A percentile compares a stretch with the other conserved stretches of the same genome.
These are phyloP conservation scores for Hippocampus barbouri DNA, from an alignment of 2,113 vertebrate species.

Conservation along the genomic window DNA sequence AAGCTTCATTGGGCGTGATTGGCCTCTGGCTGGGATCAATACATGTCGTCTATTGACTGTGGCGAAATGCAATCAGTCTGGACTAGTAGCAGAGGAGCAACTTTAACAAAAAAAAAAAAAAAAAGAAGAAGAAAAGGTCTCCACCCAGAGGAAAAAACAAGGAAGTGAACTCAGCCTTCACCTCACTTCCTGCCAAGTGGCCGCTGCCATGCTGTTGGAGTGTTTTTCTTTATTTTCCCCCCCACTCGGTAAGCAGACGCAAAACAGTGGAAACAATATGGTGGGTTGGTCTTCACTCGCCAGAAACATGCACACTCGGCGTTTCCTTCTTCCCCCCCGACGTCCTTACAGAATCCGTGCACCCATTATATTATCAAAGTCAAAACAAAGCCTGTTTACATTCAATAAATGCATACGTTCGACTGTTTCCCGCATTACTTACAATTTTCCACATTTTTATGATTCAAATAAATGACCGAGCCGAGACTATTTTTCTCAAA, in stretches of 20 bases:
- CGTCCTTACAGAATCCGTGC: not conserved
- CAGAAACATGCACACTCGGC: not conserved
- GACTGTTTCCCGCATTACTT: not conserved
- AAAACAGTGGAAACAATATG: not conserved
- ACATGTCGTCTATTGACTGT: not conserved
- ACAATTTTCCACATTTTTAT: not conserved
- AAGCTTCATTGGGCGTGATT: not conserved
- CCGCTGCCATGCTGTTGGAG: too few relatives aligned
- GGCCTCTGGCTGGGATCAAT: slow-evolving; percentile 2
- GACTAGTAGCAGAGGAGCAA: not conserved
- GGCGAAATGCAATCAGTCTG: not conserved
- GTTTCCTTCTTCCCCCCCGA: not conserved
- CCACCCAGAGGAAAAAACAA: slow-evolving; percentile 3
- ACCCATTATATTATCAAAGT: not conserved
- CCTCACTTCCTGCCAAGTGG: slow-evolving; percentile 1
- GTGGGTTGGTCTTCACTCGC: not conserved
- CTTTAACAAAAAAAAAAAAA: not conserved
- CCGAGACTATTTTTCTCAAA: not conserved
- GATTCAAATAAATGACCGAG: not conserved
- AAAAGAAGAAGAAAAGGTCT: not conserved
- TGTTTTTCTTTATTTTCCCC: not conserved
- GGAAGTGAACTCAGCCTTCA: slow-evolving; percentile 4
- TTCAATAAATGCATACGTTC: not conserved
- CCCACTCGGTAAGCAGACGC: not conserved
- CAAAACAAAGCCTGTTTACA: not conserved